Conservation (phyloP, 2,888 invertebrate species). For the Schrankia costaestrigalis region DNA sequence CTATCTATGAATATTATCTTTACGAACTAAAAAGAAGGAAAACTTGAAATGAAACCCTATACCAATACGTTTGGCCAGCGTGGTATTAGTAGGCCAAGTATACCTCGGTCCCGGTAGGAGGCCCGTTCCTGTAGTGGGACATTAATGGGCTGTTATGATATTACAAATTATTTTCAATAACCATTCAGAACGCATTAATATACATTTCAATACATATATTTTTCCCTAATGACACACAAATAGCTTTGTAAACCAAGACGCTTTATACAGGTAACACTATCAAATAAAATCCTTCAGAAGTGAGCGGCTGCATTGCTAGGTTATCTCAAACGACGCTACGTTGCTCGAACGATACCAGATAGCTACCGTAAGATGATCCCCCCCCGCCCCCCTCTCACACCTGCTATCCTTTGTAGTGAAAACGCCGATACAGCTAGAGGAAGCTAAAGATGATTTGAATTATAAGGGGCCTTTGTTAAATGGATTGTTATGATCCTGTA, state of each 20-base stretch:
- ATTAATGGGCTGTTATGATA: no score
- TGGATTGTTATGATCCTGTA: conserved; percentile 29
- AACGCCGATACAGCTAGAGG: conserved; percentile 30
- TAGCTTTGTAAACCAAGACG: conserved; percentile 35
- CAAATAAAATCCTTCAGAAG: conserved; percentile 63
- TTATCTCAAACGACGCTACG: conserved; percentile 58
- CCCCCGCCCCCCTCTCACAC: conserved; percentile 19
- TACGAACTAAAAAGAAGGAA: no score
- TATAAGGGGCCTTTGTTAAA: conserved; percentile 37
- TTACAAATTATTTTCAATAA: no score
- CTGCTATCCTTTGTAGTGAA: conserved; percentile 32
- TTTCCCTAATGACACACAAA: no score
- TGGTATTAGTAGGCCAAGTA: no score
- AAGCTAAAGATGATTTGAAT: conserved; percentile 34
- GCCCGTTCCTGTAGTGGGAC: no score
- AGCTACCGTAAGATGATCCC: conserved; percentile 55
- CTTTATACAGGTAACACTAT: conserved; percentile 43
- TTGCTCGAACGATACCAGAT: conserved; percentile 39
- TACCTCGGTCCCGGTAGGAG: no score
- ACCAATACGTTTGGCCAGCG: no score
- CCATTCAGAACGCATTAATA: no score
- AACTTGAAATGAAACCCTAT: no score
- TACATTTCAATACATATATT: no score
- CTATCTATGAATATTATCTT: no score
- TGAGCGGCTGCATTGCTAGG: conserved; percentile 61